Base-by-base conservation (phyloP, 1,140 invertebrate species). In the Pseudoatta argentina region DNA sequence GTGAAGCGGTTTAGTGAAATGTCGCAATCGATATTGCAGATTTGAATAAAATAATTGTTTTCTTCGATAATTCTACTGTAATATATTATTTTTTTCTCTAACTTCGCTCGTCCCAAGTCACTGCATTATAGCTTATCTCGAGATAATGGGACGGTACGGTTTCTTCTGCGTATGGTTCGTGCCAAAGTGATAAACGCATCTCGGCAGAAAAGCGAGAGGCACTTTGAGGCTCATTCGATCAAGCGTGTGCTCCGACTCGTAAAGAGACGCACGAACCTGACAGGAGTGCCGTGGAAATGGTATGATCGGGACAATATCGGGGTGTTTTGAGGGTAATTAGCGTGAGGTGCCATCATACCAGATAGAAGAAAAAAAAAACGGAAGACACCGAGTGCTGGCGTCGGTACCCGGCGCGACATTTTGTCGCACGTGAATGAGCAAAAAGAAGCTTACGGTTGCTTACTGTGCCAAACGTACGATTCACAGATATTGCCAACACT, bases 311-410 rank as follows among this genome's bases (percentile, higher is more conserved):
- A 71, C 59, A 44, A 91, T 88, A 75, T 90, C 73, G 63, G 64
- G 79, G 87, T 86, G 83, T 81, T 86, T 86, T n/a, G 72, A 53
- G 76, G 76, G 39, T 69, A 88, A 73, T 83, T 91, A 95, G 94
- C 94, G 95, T 95, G 94, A 95, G 94, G 95, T 95, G 95, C 95
- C 94, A 95, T 95, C 95, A 95, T 95, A 95, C 95, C 95, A 95
- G 93, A 95, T 93, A 93, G 91, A 91, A 94, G 91, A 93, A 91
- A 91, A 83, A 91, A 94, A 69, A 81, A 48, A 75, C 24, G 59
- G 79, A 83, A 21, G 92, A 94, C 89, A 89, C 92, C 93, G 94
- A 94, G 93, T 93, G 94, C 92, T 95, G 94, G 93, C 92, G 88
- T 89, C 86, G 69, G 69, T 63, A 66, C 67, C 61, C 71, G 53